phyloP scores from a whole-genome alignment of 2,113 vertebrate genomes.

The Ictidomys tridecemlineatus region DNA sequence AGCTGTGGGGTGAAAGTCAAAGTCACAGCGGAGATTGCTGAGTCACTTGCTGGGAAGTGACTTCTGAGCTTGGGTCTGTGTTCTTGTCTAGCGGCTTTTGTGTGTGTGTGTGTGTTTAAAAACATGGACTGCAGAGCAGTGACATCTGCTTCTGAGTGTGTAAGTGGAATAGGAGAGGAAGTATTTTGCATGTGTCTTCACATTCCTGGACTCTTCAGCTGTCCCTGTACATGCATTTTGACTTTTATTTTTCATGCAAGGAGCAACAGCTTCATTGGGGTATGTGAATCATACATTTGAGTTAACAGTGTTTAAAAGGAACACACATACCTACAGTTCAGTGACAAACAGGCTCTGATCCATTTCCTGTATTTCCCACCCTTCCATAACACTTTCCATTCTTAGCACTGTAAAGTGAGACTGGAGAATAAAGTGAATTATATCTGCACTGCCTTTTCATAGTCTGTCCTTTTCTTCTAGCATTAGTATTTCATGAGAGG shows the following conservation, averaged over 20 bases:
- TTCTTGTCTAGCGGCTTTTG: conserved; percentile 64
- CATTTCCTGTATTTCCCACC: not conserved
- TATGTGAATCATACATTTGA: conserved; percentile 50
- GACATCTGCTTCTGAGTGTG: conserved; percentile 61
- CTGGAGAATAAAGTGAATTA: not conserved
- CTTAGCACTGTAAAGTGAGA: not conserved
- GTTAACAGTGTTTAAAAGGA: conserved; percentile 50
- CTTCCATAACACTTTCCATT: not conserved
- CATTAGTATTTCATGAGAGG: not conserved
- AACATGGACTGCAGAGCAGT: conserved; percentile 18
- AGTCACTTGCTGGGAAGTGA: conserved; percentile 49
- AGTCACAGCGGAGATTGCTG: conserved; percentile 66
- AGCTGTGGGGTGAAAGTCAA: conserved; percentile 72
- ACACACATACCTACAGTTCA: not conserved
- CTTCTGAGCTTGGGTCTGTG: conserved; percentile 59
- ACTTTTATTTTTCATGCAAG: conserved; percentile 23
- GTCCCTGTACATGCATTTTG: not conserved
- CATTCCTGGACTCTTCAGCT: conserved; percentile 14
- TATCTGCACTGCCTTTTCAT: not conserved
- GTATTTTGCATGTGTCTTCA: not conserved
- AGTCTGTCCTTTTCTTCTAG: not conserved
- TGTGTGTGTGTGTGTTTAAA: conserved; percentile 61
- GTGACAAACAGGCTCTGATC: not conserved
- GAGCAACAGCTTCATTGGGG: conserved; percentile 48
- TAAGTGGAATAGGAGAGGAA: not conserved